phyloP scores from a whole-genome alignment of 2,888 invertebrate species.

The Temnothorax ravouxi region DNA sequence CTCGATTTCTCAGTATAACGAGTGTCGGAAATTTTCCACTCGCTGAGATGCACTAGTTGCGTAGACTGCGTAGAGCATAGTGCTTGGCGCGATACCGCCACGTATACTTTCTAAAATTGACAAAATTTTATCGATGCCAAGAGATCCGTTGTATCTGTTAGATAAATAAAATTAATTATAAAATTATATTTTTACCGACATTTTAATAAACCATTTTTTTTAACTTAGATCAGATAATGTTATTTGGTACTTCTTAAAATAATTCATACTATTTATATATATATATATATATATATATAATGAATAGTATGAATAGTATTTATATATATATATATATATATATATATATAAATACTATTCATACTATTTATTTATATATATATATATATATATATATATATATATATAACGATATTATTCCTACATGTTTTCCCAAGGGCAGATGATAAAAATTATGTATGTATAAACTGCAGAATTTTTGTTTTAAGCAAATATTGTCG shows the following conservation, averaged over 20 bases:
- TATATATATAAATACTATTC: no score
- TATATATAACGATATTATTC: no score
- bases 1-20: conserved; percentile 64
- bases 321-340: no score
- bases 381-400: no score
- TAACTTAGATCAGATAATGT: not conserved
- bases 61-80: not conserved
- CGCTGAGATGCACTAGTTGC: conserved; percentile 19
- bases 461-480: no score
- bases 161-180: not conserved
- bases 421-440: no score
- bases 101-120: not conserved
- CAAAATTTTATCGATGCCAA: not conserved
- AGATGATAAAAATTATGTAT: no score
- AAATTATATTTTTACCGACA: not conserved
- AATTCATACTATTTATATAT: not conserved
- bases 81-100: no score
- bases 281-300: no score
- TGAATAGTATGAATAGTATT: no score
- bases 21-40: conserved; percentile 66
- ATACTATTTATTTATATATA: no score
- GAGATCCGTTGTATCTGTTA: not conserved
- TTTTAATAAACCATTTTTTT: not conserved
- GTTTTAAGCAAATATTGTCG: no score
- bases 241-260: not conserved